Conservation (phyloP, 1,140 invertebrate species). For the Diachasmimorpha longicaudata region DNA sequence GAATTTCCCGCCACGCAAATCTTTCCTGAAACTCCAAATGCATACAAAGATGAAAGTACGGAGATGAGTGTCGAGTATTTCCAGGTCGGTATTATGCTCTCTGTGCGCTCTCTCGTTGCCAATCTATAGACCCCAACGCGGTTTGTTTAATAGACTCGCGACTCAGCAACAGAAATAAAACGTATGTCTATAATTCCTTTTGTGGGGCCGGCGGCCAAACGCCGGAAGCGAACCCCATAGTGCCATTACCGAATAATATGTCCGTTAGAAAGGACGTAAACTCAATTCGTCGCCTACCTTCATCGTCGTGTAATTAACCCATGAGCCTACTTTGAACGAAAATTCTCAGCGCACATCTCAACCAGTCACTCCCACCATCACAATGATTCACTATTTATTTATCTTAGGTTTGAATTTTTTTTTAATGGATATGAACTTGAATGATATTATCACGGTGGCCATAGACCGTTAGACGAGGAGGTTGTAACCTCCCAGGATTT, state of each 20-base stretch:
- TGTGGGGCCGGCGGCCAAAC: not conserved
- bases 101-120: not conserved
- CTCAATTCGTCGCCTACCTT: conserved; percentile 10
- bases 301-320: not conserved
- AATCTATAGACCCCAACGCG: not conserved
- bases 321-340: not conserved
- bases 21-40: not conserved
- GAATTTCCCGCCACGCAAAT: too few species aligned
- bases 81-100: not conserved
- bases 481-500: not conserved
- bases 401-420: not conserved
- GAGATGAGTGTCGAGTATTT: not conserved
- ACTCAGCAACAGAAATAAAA: not conserved
- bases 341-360: not conserved
- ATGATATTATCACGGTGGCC: not conserved
- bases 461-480: not conserved
- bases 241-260: not conserved
- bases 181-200: not conserved
- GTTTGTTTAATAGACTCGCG: not conserved
- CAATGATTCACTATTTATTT: conserved; percentile 7
- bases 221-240: conserved; percentile 3
- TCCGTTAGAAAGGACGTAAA: conserved; percentile 8
- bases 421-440: not conserved
- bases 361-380: not conserved
- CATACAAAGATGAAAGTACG: not conserved